A percentile compares a stretch with the other conserved stretches of the same genome.
Evolutionary conservation across 2,888 invertebrate genomes (phyloP).

Genomic region (Terebella lapidaria): DNA sequence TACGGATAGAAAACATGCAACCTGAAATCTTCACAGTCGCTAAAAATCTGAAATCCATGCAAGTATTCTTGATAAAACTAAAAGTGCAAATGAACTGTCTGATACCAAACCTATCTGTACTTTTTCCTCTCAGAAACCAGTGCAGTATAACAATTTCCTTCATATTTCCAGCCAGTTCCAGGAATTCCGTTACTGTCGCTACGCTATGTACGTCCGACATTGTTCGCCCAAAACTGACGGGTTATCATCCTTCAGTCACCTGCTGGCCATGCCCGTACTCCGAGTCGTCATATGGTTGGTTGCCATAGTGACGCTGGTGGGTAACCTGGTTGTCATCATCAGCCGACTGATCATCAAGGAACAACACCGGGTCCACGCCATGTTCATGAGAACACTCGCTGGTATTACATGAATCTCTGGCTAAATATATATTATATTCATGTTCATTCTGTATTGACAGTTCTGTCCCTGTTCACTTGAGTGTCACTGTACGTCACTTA

Average conservation of each 20-base stretch:
- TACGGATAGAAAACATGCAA: too few relatives aligned
- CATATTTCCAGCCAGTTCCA: background rate
- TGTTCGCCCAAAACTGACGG: conserved; percentile 23
- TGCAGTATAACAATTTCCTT: too few relatives aligned
- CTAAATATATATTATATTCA: too few relatives aligned
- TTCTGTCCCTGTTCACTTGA: too few relatives aligned
- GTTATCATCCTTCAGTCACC: conserved; percentile 21
- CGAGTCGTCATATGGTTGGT: conserved; percentile 22
- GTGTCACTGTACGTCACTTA: too few relatives aligned
- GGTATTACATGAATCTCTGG: conserved; percentile 53
- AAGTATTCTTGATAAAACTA: too few relatives aligned
- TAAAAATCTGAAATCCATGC: too few relatives aligned
- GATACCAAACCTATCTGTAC: too few relatives aligned
- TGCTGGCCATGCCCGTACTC: conserved; percentile 16
- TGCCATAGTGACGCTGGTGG: conserved; percentile 17
- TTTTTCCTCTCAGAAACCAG: too few relatives aligned
- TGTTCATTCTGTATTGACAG: too few relatives aligned
- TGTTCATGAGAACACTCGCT: conserved; percentile 65
- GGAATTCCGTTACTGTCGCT: conserved; percentile 13
- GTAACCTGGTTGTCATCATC: conserved; percentile 21
- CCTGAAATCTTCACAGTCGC: too few relatives aligned
- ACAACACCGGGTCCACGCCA: conserved; percentile 63
- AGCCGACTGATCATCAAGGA: conserved; percentile 49
- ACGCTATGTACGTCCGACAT: conserved; percentile 12
- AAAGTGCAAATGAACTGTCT: too few relatives aligned